These are phyloP conservation scores for Cistogaster globosa DNA, from an alignment of 2,888 invertebrate species.

Conservation along the genomic window DNA sequence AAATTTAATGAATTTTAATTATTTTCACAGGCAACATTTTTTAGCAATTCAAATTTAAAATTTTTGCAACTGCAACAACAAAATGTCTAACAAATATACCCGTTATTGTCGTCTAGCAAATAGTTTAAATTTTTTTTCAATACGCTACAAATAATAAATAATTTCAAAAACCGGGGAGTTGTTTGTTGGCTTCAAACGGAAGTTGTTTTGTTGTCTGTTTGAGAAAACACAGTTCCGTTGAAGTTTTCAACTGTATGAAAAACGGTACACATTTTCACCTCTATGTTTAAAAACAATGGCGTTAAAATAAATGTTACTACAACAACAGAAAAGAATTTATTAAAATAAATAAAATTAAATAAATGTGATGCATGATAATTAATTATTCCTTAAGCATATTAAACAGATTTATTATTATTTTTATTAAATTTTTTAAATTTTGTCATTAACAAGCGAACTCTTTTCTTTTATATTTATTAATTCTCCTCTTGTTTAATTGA, in stretches of 20 bases:
- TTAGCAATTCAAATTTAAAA: too few species aligned
- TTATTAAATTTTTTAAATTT: conserved; percentile 7
- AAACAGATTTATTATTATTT: conserved; percentile 19
- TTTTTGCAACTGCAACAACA: too few species aligned
- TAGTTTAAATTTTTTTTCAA: too few species aligned
- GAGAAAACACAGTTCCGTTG: conserved; percentile 54
- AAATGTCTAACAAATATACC: too few species aligned
- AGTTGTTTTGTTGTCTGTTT: conserved; percentile 54
- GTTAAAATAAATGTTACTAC: neutral
- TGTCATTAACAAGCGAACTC: neutral
- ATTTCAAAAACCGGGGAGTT: neutral
- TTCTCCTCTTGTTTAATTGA: conserved; percentile 38
- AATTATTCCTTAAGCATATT: conserved; percentile 34
- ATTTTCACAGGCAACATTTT: too few species aligned
- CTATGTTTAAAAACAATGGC: conserved; percentile 11
- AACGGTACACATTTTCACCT: conserved; percentile 15
- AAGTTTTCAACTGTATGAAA: conserved; percentile 1
- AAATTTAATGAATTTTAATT: too few species aligned
- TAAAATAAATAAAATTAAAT: conserved; percentile 10
- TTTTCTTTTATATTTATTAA: neutral
- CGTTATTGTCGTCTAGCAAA: too few species aligned
- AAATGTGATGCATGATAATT: conserved; percentile 1
- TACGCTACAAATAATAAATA: neutral
- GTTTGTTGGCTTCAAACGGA: conserved; percentile 32
- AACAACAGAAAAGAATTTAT: conserved; percentile 3